Conservation (phyloP, 2,113 vertebrate species). For the Myocastor coypus region DNA sequence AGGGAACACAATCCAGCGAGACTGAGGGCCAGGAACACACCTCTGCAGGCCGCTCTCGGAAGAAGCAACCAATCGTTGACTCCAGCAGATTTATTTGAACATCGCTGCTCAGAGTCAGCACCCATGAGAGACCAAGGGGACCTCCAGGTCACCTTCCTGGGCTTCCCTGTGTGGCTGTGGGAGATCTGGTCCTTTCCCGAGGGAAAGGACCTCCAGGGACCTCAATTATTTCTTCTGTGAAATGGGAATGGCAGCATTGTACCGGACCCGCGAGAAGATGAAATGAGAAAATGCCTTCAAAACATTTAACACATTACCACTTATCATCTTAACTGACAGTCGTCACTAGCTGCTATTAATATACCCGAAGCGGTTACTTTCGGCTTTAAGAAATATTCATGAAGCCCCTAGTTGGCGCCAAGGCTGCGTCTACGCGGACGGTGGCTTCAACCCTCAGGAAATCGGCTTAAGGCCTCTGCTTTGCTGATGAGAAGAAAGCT, state of each 20-base stretch:
- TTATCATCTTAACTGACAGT: not conserved
- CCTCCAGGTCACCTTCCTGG: not conserved
- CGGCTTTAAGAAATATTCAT: slow-evolving; percentile 14
- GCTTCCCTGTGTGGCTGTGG: not conserved
- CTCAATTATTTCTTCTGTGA: slow-evolving; percentile 13
- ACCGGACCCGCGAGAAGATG: not conserved
- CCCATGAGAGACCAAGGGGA: too few relatives aligned
- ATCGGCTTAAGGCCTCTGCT: not conserved
- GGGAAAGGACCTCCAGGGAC: not conserved
- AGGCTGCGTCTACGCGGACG: not conserved
- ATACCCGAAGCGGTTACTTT: not conserved
- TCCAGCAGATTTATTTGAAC: not conserved
- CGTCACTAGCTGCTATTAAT: slow-evolving; percentile 32
- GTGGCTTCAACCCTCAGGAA: not conserved
- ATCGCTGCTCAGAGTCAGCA: not conserved
- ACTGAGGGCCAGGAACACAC: not conserved
- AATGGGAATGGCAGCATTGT: not conserved
- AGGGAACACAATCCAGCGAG: too few relatives aligned
- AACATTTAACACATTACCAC: not conserved
- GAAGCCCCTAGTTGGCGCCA: slow-evolving; percentile 5
- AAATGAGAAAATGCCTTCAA: not conserved
- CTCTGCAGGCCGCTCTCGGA: not conserved
- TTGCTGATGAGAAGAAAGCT: not conserved
- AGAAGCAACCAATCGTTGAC: not conserved
- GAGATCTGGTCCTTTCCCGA: not conserved